Conservation (phyloP, 2,888 invertebrate genomes). For the Taenaris catops region DNA sequence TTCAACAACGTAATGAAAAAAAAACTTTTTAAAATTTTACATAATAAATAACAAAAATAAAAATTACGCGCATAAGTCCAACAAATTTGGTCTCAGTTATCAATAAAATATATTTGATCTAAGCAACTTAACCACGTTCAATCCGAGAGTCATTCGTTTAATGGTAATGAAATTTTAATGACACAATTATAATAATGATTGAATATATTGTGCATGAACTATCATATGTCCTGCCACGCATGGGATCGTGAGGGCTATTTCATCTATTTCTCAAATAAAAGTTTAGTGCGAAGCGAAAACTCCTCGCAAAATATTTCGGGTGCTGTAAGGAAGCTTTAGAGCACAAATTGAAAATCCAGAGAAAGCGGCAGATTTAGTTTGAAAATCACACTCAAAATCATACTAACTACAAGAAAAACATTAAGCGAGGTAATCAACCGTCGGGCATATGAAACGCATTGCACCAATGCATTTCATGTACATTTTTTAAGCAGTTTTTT, state of each 20-base stretch:
- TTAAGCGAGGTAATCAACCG: conserved; percentile 63
- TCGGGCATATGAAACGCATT: conserved; percentile 49
- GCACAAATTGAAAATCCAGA: conserved; percentile 49
- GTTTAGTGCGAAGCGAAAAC: conserved; percentile 21
- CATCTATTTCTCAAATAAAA: conserved; percentile 12
- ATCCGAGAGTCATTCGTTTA: not conserved
- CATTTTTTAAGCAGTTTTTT: conserved; percentile 43
- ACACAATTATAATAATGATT: not conserved
- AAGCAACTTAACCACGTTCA: too few species aligned
- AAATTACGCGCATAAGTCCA: too few species aligned
- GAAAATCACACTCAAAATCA: conserved; percentile 69
- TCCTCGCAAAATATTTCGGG: conserved; percentile 23
- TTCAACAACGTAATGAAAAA: too few species aligned
- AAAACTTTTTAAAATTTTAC: too few species aligned
- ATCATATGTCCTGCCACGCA: not conserved
- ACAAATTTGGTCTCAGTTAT: too few species aligned
- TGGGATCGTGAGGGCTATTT: not conserved
- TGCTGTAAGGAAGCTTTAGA: conserved; percentile 44
- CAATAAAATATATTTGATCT: too few species aligned
- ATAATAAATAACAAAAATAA: too few species aligned
- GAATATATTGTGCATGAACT: conserved; percentile 10
- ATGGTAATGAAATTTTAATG: conserved; percentile 1
- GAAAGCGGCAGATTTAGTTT: conserved; percentile 64
- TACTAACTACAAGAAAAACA: conserved; percentile 68
- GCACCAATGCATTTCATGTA: conserved; percentile 50